Base-by-base conservation (phyloP, 2,797 vertebrate species). In the Epinephelus awoara region DNA sequence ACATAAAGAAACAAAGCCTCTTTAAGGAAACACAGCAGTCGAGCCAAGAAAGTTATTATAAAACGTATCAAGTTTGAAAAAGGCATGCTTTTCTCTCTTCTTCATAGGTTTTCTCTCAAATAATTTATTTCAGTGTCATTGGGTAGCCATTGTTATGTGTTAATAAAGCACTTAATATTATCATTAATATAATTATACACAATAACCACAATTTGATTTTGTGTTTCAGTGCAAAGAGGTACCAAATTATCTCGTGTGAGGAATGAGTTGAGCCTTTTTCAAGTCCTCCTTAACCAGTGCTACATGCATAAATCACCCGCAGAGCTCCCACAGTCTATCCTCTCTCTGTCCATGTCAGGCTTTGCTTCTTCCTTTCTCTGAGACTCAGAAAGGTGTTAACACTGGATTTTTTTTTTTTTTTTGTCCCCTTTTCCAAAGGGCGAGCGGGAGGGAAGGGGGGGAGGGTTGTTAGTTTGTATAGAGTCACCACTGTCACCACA, bases 1-100 rank as follows among this genome's bases (percentile, higher is more conserved):
- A 95, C 92, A 95, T 91, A 90, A 95, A 92, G 95, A 96, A 96
- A 93, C 94, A 95, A 95, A 94, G 95, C 95, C 94, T 96, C 93
- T 93, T 89, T 69, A 86, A 94, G 92, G 91, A 94, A 93, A 94
- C 80, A 95, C 93, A 94, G 91, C 92, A 92, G 83, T 88, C 63
- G 69, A 89, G 85, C 91, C 92, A 92, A 92, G 89, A 91, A 90
- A 91, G 87, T 77, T 90, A 75, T 83, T 94, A 94, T 71, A 95
- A 96, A 96, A 95, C 67, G 90, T 94, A 94, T 92, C 89, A 93
- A 93, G 90, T 91, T 92, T 94, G 89, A 90, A 95, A 96, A 95
- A 95, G 90, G 87, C 95, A 95, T 95, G 95, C 94, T 85, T 76
- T 79, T 85, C 71, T 87, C 81, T 89, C 55, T 78, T 52, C 82